Evolutionary conservation across 92 coral and sea anemone genomes (phyloP).

Genomic region (Zoanthus sociatus): DNA sequence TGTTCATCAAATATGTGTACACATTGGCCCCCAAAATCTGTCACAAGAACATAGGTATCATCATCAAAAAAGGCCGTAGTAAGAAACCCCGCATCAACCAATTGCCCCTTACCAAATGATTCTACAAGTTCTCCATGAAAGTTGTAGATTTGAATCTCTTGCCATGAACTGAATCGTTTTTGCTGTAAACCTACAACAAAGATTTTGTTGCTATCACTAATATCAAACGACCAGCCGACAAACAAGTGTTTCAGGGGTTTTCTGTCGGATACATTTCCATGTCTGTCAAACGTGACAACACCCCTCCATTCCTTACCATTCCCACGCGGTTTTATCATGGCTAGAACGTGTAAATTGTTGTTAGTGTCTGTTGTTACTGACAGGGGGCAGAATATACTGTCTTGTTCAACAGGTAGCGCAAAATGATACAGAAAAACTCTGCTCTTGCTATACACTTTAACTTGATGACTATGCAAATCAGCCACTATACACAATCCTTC

Average conservation of each 20-base stretch:
- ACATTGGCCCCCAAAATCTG: conserved; percentile 42
- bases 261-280: conserved; percentile 21
- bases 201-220: conserved; percentile 15
- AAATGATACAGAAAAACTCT: conserved; percentile 14
- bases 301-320: conserved; percentile 43
- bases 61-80: conserved; percentile 7
- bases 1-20: conserved; percentile 29
- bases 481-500: conserved; percentile 30
- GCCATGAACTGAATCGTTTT: conserved; percentile 29
- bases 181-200: conserved; percentile 32
- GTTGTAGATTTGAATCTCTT: conserved; percentile 18
- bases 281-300: conserved; percentile 21
- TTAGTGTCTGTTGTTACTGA: conserved; percentile 30
- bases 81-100: conserved; percentile 28
- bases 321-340: conserved; percentile 20
- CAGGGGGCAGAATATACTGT: conserved; percentile 31
- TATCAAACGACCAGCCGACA: conserved; percentile 36
- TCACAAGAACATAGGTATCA: neutral
- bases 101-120: conserved; percentile 18
- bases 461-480: conserved; percentile 3
- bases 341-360: conserved; percentile 17
- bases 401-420: conserved; percentile 1
- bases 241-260: conserved; percentile 16
- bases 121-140: neutral
- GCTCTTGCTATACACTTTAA: conserved; percentile 18